Base-by-base conservation (phyloP, 2,888 invertebrate species). In the Panopea generosa region DNA sequence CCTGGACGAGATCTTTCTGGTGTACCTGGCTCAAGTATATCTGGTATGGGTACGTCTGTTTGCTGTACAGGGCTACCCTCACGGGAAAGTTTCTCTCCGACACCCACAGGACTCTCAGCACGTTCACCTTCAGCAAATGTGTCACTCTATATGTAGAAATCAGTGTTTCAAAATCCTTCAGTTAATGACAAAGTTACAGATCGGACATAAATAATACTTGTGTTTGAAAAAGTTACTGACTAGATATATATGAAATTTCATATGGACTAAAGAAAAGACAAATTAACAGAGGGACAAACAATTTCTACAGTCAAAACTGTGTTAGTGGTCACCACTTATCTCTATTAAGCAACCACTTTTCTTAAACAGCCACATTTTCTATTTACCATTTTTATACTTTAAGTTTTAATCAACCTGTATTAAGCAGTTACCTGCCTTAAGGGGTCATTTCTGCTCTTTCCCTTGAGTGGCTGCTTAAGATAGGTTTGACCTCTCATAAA, bases 11-110 rank as follows among this genome's bases (percentile, higher is more conserved):
- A 84, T 47, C 82, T 62, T 59, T 86, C 86, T 18, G 87, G 87
- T 9, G 87, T 87, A 24, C 86, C 84, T 29, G 87, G 87, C 55
- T 86, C 87, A 4, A 86, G 67, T 14, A 78, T 76, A 43, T 84
- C 82, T 38, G 82, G 77, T 29, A 74, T 60, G n/a, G 63, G 73
- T 7, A 70, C 72, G n/a, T 80, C 78, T 7, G 55, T 40, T 16
- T 77, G 71, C 24, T 82, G 79, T 11, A 62, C 68, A n/a, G 91
- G 90, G 47, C 87, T 87, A 1, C 86, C 88, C 55, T 88, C 90
- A n/a, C 90, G 73, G 2, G 90, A 90, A 47, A 91, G 62, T 68
- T 87, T 87, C 75, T 91, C 90, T 24, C 89, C 89, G 24, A 89
- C 90, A 9, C 74, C 74, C 6, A 86, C 73, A 9, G 86, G 87